Conservation (phyloP, 2,797 vertebrate species). For the Microcaecilia unicolor region DNA sequence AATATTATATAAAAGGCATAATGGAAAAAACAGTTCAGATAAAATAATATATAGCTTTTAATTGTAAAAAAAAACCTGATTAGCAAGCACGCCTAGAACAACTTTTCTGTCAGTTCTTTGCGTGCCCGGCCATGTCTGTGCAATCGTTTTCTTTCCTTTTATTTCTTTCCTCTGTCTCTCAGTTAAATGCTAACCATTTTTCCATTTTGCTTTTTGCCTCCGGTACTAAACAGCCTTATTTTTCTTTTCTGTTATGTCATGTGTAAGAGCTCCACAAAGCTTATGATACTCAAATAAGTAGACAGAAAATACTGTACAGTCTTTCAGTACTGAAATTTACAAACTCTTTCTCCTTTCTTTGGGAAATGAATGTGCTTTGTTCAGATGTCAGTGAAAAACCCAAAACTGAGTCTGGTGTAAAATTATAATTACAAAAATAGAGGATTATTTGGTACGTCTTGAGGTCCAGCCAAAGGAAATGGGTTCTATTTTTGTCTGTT, state of each 20-base stretch:
- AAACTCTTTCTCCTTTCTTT: no score
- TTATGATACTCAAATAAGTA: fast-evolving
- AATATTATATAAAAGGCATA: no score
- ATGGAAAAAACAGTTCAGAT: no score
- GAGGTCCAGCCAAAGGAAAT: no score
- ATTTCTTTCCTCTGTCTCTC: constrained; percentile 12
- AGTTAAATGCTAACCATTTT: constrained; percentile 18
- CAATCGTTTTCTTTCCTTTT: constrained; percentile 11
- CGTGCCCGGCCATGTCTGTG: constrained; percentile 21
- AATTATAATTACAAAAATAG: no score
- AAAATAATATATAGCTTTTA: not conserved
- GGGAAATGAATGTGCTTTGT: no score
- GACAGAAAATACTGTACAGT: not conserved
- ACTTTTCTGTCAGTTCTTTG: constrained; percentile 10
- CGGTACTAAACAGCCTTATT: constrained; percentile 22
- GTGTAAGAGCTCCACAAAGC: constrained; percentile 1
- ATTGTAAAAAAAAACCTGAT: constrained; percentile 2
- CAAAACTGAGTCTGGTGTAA: no score
- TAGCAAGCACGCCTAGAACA: not conserved
- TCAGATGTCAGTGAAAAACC: no score
- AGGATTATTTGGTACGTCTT: no score
- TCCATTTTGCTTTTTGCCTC: constrained; percentile 17
- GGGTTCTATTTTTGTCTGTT: no score
- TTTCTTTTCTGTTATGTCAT: constrained; percentile 7
- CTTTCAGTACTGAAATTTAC: no score